Evolutionary conservation across 1,140 invertebrate species (phyloP).

Genomic region (Anastrepha ludens): DNA sequence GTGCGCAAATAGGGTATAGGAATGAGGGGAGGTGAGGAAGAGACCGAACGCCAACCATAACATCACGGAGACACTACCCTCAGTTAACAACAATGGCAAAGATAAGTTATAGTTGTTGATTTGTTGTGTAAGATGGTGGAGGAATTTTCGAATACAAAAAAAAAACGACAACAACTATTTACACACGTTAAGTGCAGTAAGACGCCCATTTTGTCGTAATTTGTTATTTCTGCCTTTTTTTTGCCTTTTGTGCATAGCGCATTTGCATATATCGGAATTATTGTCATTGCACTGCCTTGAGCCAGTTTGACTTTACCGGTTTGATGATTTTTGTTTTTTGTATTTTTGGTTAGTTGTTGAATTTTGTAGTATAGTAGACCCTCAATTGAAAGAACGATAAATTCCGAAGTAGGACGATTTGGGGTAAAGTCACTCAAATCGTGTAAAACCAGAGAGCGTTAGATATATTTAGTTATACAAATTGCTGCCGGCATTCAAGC

Average conservation of each 20-base stretch:
- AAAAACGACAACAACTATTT: neutral
- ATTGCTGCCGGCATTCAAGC: too few relatives aligned
- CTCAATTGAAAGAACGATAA: neutral
- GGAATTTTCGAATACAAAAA: slow-evolving; percentile 16
- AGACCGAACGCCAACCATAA: neutral
- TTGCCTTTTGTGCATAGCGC: neutral
- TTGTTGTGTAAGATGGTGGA: neutral
- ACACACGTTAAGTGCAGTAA: neutral
- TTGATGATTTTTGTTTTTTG: neutral
- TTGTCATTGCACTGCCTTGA: slow-evolving; percentile 41
- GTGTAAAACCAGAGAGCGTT: neutral
- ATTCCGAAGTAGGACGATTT: too few relatives aligned
- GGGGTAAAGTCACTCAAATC: too few relatives aligned
- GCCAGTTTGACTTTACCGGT: neutral
- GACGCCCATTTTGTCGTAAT: slow-evolving; percentile 35
- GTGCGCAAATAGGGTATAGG: neutral
- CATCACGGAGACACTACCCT: neutral
- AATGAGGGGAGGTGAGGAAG: neutral
- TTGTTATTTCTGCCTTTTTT: neutral
- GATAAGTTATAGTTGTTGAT: neutral
- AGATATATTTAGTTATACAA: too few relatives aligned
- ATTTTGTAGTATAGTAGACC: neutral
- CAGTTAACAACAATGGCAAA: neutral
- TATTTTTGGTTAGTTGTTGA: neutral
- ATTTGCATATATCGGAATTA: neutral